Conservation (phyloP, 1,140 invertebrate genomes). For the Aphelenchoides fujianensis region DNA sequence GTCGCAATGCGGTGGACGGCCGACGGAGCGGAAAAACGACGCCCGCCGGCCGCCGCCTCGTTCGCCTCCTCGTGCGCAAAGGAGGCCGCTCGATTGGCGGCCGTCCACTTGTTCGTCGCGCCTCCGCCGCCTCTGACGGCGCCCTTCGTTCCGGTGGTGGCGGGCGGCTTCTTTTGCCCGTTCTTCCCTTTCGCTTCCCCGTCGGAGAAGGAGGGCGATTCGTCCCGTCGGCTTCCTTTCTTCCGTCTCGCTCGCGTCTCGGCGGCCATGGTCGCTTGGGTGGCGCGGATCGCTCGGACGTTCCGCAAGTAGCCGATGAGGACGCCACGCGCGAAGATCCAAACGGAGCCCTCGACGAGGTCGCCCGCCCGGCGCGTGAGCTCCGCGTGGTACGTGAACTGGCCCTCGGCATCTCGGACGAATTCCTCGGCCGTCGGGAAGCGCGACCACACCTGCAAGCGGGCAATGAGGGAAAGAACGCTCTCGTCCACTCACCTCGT, state of each 20-base stretch:
- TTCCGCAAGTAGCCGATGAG: not conserved
- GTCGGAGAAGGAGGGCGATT: too few species aligned
- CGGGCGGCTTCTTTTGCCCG: not conserved
- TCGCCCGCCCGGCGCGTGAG: not conserved
- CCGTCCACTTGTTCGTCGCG: too few species aligned
- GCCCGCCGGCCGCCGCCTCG: not conserved
- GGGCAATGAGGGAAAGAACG: too few species aligned
- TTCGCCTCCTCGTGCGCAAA: too few species aligned
- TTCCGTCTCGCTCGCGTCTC: not conserved
- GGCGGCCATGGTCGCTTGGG: not conserved
- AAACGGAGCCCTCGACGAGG: constrained; percentile 22
- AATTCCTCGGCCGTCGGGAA: constrained; percentile 10
- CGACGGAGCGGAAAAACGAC: constrained; percentile 62
- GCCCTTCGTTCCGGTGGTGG: not conserved
- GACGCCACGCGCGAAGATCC: constrained; percentile 10
- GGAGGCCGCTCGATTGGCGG: too few species aligned
- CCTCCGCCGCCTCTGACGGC: too few species aligned
- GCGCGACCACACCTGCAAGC: not conserved
- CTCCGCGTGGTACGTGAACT: constrained; percentile 13
- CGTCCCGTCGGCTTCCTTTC: not conserved
- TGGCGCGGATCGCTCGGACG: not conserved
- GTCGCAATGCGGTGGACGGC: constrained; percentile 55
- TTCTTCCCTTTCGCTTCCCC: not conserved
- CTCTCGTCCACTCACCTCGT: too few species aligned
- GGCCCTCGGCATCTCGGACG: not conserved